Evolutionary conservation across 2,888 invertebrate species (phyloP), one percentile per base, ranked within the genome.

Genomic region (Caenorhabditis imperialis): DNA sequence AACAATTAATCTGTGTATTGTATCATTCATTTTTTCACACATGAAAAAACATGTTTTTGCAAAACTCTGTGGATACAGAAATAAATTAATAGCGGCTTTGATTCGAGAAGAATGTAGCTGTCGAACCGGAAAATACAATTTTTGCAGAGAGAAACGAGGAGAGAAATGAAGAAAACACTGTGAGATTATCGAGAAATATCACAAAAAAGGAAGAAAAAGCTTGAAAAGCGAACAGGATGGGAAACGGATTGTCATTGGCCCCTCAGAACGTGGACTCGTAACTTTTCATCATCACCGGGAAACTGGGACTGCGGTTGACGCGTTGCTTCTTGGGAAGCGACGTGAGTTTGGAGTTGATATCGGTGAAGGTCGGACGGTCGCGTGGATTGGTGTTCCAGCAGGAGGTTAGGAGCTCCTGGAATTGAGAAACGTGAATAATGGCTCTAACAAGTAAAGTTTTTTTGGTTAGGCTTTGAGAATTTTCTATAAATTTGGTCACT

Each of bases 261-360:
- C 3, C 25, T 42, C 25, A 75, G 27, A 75, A 75, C 8, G 58
- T 60, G 8, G 77, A 77, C 62, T 77, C 77, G 67, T 71, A 67
- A 45, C 75, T 75, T 58, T 74, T 69, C 55, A 77, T 74, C 73
- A 70, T 65, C 38, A 75, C 74, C 42, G 98, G 98, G 92, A 98
- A 97, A 76, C 97, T 98, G 81, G 99, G 99, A 88, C 96, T 96
- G 80, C 99, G 93, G 54, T 95, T 95, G 82, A 99, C 92, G 47
- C 95, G 92, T 61, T 61, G 74, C 90, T 96, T 96, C 90, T 95
- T 94, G 47, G 99, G 98, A 85, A 99, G 91, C 89, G 94, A 93
- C 88, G 96, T 94, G 67, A 99, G 91, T 69, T 93, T 92, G 65
- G 90, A 90, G 82, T 94, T 92, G 70, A 99, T 91, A 80, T 92